Evolutionary conservation across 1,140 invertebrate genomes (phyloP).

Genomic region (Anoplophora glabripennis): DNA sequence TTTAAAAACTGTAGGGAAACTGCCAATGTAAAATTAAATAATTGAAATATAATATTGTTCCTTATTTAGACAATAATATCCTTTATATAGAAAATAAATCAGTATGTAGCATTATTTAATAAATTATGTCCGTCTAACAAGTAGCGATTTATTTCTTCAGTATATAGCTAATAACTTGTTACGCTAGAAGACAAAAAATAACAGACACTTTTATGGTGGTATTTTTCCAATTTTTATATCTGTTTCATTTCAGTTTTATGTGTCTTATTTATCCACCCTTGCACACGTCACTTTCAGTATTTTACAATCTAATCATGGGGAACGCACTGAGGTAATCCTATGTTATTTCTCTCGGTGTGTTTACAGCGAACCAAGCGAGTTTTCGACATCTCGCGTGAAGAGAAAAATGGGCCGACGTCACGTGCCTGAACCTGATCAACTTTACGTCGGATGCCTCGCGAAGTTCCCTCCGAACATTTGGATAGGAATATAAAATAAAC

Average conservation of each 20-base stretch:
- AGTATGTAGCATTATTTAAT: no score
- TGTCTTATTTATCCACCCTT: constrained; percentile 50
- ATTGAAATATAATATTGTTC: no score
- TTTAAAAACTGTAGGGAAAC: no score
- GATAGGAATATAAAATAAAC: constrained; percentile 51
- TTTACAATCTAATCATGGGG: constrained; percentile 53
- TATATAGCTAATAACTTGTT: no score
- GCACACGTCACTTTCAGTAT: constrained; percentile 51
- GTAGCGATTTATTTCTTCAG: no score
- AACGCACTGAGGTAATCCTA: constrained; percentile 51
- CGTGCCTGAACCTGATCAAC: constrained; percentile 13
- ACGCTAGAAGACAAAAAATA: no score
- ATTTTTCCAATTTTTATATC: constrained; percentile 51
- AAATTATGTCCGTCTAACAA: no score
- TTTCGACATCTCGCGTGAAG: constrained; percentile 21
- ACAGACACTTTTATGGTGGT: constrained; percentile 34
- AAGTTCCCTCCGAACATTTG: constrained; percentile 42
- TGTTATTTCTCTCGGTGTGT: constrained; percentile 50
- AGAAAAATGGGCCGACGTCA: no score
- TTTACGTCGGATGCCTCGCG: constrained; percentile 26
- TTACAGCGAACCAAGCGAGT: constrained; percentile 38
- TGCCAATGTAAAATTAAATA: no score
- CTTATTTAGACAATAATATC: no score
- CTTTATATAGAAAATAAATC: no score
- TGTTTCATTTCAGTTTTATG: constrained; percentile 50